These are phyloP conservation scores for Antedon mediterranea DNA, from an alignment of 53 echinoderm and acorn worm species.

Conservation along the genomic window DNA sequence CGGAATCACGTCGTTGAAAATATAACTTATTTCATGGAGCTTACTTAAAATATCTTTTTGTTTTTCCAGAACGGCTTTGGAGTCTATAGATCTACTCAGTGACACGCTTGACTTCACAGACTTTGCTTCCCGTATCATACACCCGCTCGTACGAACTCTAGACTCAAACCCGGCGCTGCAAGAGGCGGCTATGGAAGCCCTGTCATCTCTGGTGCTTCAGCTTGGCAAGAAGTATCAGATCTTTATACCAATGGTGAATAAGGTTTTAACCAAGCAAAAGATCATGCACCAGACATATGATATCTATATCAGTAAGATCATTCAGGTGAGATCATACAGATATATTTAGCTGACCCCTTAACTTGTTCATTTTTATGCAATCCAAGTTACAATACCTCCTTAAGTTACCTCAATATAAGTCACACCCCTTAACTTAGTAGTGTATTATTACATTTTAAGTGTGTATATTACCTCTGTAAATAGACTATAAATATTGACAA, in stretches of 20 bases:
- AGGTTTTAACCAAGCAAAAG: slow-evolving; percentile 70
- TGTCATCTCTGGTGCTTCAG: slow-evolving; percentile 79
- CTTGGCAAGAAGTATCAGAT: slow-evolving; percentile 96
- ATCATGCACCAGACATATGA: slow-evolving; percentile 93
- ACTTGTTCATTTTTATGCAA: no score
- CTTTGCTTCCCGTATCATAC: slow-evolving; percentile 94
- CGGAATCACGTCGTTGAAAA: no score
- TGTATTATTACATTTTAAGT: no score
- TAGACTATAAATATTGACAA: no score
- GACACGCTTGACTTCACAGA: slow-evolving; percentile 91
- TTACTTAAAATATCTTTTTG: background rate
- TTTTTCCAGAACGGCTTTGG: slow-evolving; percentile 49
- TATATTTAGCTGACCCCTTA: no score
- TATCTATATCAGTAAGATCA: slow-evolving; percentile 70
- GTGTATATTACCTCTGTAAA: no score
- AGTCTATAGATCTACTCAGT: slow-evolving; percentile 80
- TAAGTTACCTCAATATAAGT: no score
- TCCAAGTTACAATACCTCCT: no score
- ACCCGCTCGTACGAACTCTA: slow-evolving; percentile 79
- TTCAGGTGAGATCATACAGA: slow-evolving; percentile 53
- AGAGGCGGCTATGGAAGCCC: slow-evolving; percentile 80
- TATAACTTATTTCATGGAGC: no score
- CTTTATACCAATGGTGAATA: slow-evolving; percentile 93
- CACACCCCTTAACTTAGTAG: no score
- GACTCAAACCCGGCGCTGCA: slow-evolving; percentile 80